Conservation (phyloP, 1,140 invertebrate genomes). For the Drosophila triauraria region DNA sequence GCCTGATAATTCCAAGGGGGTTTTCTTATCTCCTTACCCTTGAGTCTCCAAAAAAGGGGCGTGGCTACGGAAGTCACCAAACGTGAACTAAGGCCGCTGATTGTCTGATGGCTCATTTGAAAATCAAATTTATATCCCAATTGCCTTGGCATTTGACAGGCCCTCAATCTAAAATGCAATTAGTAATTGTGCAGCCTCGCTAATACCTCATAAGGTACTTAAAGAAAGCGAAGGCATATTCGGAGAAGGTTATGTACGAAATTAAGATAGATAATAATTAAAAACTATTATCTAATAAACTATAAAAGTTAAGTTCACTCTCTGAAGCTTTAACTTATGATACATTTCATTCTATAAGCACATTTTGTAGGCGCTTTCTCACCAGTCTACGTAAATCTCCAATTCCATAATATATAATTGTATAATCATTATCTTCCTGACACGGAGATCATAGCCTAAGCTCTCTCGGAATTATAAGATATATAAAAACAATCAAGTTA, state of each 20-base stretch:
- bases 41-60: neutral
- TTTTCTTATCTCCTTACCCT: slow-evolving; percentile 39
- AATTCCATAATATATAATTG: no score
- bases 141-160: slow-evolving; percentile 54
- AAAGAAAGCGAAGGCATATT: neutral
- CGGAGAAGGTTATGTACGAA: no score
- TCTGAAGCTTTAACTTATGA: no score
- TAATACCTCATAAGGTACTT: neutral
- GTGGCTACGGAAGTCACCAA: neutral
- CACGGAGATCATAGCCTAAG: neutral
- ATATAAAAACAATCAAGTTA: neutral
- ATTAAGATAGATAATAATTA: no score
- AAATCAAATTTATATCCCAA: slow-evolving; percentile 65
- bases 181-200: slow-evolving; percentile 60
- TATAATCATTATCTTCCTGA: no score
- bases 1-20: slow-evolving; percentile 26
- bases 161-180: slow-evolving; percentile 63
- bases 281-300: no score
- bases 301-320: neutral
- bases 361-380: no score
- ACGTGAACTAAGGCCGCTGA: neutral
- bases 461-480: neutral
- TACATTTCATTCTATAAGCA: no score
- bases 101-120: slow-evolving; percentile 50
- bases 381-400: no score